Conservation (phyloP, 2,113 vertebrate genomes). For the mouse (Mus musculus) region DNA sequence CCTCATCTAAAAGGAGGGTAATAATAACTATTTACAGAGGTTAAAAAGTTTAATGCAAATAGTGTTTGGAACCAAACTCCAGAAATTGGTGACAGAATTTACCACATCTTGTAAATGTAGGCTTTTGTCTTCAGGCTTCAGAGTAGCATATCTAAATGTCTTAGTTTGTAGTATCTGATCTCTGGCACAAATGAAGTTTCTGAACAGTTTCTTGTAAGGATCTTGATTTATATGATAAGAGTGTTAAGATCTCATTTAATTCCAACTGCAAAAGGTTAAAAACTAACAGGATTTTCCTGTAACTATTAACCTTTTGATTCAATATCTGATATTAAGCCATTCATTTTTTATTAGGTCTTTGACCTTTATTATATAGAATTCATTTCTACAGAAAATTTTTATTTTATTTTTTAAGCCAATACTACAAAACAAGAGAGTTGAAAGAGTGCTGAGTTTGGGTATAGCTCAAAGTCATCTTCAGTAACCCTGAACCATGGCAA, state of each 20-base stretch:
- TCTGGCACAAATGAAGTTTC: constrained; percentile 11
- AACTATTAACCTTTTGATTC: not conserved
- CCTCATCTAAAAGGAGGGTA: not conserved
- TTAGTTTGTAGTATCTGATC: not conserved
- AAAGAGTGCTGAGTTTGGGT: not conserved
- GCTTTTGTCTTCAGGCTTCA: constrained; percentile 33
- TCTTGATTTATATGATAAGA: constrained; percentile 14
- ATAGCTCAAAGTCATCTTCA: not conserved
- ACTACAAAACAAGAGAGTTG: not conserved
- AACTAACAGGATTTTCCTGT: not conserved
- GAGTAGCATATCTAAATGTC: not conserved
- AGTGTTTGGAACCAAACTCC: constrained; percentile 8
- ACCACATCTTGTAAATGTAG: not conserved
- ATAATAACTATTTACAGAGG: not conserved
- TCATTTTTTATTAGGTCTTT: constrained; percentile 48
- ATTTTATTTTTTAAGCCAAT: not conserved
- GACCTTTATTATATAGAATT: constrained; percentile 11
- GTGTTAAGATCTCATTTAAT: not conserved
- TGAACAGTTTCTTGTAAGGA: not conserved
- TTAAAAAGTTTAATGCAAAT: not conserved
- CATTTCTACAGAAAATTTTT: constrained; percentile 44
- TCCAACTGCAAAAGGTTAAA: not conserved
- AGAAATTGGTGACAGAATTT: constrained; percentile 5
- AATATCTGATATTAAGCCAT: not conserved
- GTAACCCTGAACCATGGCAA: not conserved